These are phyloP conservation scores for Dione juno DNA, from an alignment of 2,888 invertebrate genomes.

Conservation along the genomic window DNA sequence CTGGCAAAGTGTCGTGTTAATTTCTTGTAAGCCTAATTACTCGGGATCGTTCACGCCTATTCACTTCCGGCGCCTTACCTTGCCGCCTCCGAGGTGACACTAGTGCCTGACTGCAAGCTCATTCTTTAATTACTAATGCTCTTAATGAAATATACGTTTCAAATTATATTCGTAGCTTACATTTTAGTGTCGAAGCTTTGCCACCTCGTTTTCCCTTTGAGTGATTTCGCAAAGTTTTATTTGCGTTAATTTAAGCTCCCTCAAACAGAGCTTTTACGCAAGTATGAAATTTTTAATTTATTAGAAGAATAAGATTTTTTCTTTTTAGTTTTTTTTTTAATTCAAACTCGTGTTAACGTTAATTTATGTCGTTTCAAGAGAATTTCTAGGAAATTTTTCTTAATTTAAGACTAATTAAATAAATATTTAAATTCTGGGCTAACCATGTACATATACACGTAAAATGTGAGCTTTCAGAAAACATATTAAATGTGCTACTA, in stretches of 20 bases:
- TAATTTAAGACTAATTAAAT: background rate
- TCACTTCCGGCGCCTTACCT: constrained; percentile 18
- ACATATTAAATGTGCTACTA: too few species aligned
- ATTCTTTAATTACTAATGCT: constrained; percentile 36
- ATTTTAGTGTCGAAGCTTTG: constrained; percentile 19
- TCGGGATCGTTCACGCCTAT: constrained; percentile 48
- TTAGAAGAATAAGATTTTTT: background rate
- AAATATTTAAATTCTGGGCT: too few species aligned
- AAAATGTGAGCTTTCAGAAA: too few species aligned
- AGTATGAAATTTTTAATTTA: constrained; percentile 8
- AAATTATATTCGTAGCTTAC: constrained; percentile 18
- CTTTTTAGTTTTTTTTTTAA: background rate
- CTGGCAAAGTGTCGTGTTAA: constrained; percentile 53
- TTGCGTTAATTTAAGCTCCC: constrained; percentile 13
- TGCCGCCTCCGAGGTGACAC: constrained; percentile 21
- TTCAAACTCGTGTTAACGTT: background rate
- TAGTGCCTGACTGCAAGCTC: background rate
- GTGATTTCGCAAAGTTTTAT: constrained; percentile 9
- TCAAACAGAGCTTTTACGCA: constrained; percentile 12
- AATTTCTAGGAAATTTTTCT: background rate
- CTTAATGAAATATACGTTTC: constrained; percentile 24
- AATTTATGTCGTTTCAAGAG: background rate
- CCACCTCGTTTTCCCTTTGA: background rate
- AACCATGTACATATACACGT: too few species aligned
- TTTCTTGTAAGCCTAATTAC: constrained; percentile 77